Percentiles rank a stretch among this genome's conserved stretches.
Conservation (phyloP, 2,797 vertebrate species). For the Rallus crepitans region DNA sequence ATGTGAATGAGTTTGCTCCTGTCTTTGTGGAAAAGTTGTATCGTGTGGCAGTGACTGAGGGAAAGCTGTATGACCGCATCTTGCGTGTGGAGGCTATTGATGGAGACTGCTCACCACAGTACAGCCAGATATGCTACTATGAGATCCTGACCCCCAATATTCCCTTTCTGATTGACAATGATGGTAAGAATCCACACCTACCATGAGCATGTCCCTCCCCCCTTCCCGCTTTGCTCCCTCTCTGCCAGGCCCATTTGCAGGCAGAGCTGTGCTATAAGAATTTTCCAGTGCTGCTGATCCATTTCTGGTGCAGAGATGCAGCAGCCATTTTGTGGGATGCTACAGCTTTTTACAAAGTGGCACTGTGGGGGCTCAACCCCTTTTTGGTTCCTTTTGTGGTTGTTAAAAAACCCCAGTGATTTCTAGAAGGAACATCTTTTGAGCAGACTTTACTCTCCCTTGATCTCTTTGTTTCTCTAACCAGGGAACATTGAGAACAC, state of each 20-base stretch:
- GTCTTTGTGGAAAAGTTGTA: constrained; percentile 96
- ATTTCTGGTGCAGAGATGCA: background rate
- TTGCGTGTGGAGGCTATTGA: constrained; percentile 96
- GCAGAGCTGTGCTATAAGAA: background rate
- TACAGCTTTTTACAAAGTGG: background rate
- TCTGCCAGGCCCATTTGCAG: background rate
- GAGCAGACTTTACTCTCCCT: constrained; percentile 4
- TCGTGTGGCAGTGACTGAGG: constrained; percentile 92
- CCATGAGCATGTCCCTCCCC: fast-evolving
- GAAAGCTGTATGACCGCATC: constrained; percentile 93
- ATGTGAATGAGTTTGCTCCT: constrained; percentile 97
- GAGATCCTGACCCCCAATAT: constrained; percentile 97
- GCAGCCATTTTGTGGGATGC: background rate
- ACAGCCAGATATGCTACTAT: constrained; percentile 99
- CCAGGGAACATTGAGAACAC: constrained; percentile 98
- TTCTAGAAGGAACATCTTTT: background rate
- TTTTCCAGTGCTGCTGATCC: background rate
- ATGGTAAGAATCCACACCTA: constrained; percentile 80
- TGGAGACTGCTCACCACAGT: constrained; percentile 97
- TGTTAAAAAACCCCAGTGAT: background rate
- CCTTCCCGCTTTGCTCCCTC: background rate
- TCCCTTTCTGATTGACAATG: constrained; percentile 97
- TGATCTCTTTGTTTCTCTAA: constrained; percentile 7
- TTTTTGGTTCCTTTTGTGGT: background rate
- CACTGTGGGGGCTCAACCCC: background rate